Evolutionary conservation across 2,113 vertebrate genomes (phyloP).

Genomic region (Dicentrarchus labrax): DNA sequence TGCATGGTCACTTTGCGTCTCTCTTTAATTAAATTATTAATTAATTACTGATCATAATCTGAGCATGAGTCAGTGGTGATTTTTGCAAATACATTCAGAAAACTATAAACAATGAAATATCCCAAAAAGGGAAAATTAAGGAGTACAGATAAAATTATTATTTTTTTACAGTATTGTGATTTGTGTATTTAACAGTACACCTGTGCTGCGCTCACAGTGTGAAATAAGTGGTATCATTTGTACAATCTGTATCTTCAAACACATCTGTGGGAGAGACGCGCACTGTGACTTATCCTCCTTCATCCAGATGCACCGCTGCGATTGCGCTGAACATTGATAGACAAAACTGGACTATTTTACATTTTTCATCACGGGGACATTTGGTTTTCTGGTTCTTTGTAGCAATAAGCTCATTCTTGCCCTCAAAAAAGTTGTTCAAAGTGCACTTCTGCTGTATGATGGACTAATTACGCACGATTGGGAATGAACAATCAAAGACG

Average conservation of each 20-base stretch:
- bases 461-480: slow-evolving; percentile 15
- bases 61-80: background rate
- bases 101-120: background rate
- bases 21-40: background rate
- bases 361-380: background rate
- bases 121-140: background rate
- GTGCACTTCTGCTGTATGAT: background rate
- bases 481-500: background rate
- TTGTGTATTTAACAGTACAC: background rate
- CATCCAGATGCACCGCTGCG: background rate
- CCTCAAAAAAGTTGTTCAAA: slow-evolving; percentile 20
- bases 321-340: slow-evolving; percentile 2
- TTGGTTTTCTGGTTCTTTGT: background rate
- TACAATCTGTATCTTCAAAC: slow-evolving; percentile 1
- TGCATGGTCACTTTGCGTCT: background rate
- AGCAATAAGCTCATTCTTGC: background rate
- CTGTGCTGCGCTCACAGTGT: background rate
- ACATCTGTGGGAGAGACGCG: background rate
- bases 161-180: background rate
- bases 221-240: background rate
- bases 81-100: background rate
- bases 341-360: background rate
- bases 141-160: background rate
- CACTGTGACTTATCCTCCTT: background rate
- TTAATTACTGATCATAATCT: background rate